Evolutionary conservation across 2,113 vertebrate genomes (phyloP).

Genomic region (Phrynocephalus versicolor): DNA sequence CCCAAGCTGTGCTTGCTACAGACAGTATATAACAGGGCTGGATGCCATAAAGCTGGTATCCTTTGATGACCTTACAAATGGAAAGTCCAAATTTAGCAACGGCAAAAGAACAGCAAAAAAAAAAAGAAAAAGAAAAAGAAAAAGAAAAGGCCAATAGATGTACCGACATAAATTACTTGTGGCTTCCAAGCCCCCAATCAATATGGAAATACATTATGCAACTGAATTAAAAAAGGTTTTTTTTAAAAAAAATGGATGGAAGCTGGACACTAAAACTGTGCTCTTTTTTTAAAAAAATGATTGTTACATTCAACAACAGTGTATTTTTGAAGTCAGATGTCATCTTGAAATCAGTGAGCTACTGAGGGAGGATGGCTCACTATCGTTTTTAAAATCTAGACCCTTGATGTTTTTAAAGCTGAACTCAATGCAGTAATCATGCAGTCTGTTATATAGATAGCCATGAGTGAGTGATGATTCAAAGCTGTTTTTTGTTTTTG

Average conservation of each 20-base stretch:
- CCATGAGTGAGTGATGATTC: too few species aligned
- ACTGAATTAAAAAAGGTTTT: not conserved
- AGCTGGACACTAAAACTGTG: too few species aligned
- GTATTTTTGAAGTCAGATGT: too few species aligned
- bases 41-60: slow-evolving; percentile 6
- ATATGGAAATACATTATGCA: not conserved
- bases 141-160: too few species aligned
- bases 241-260: not conserved
- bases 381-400: not conserved
- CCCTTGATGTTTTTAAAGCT: not conserved
- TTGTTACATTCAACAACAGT: not conserved
- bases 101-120: not conserved
- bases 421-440: too few species aligned
- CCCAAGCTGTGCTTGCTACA: slow-evolving; percentile 60
- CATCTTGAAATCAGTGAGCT: not conserved
- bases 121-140: too few species aligned
- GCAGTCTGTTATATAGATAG: too few species aligned
- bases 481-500: too few species aligned
- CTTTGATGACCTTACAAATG: not conserved
- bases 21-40: slow-evolving; percentile 55
- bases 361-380: not conserved
- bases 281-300: too few species aligned
- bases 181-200: not conserved
- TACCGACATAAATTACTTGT: not conserved
- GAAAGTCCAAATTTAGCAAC: not conserved